These are phyloP conservation scores for Hypomecis punctinalis DNA, from an alignment of 2,888 invertebrate genomes.

Conservation along the genomic window DNA sequence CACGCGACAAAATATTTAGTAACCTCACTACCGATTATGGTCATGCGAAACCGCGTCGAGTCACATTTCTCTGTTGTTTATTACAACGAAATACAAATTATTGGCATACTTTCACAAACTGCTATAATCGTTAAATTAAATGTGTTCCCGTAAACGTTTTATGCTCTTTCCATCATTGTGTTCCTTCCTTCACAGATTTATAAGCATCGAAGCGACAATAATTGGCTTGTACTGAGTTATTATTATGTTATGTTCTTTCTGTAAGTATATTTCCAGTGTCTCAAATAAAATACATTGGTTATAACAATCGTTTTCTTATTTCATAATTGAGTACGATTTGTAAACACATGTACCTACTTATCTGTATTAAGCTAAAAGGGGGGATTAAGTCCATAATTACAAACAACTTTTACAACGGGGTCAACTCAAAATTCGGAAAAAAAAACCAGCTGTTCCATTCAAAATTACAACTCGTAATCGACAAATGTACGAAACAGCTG, in stretches of 20 bases:
- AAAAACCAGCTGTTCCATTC: too few relatives aligned
- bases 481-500: too few relatives aligned
- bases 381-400: too few relatives aligned
- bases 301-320: too few relatives aligned
- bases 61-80: conserved; percentile 58
- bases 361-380: too few relatives aligned
- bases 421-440: too few relatives aligned
- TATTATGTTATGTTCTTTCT: not conserved
- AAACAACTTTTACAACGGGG: too few relatives aligned
- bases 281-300: too few relatives aligned
- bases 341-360: too few relatives aligned
- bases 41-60: conserved; percentile 65
- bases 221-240: conserved; percentile 14
- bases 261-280: not conserved
- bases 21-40: conserved; percentile 55
- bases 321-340: too few relatives aligned
- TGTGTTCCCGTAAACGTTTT: conserved; percentile 31
- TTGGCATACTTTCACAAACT: conserved; percentile 32
- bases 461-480: too few relatives aligned
- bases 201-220: conserved; percentile 5
- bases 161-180: conserved; percentile 20
- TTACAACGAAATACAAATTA: conserved; percentile 47
- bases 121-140: conserved; percentile 34
- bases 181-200: conserved; percentile 28
- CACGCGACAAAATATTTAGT: conserved; percentile 76